Conservation (phyloP, 1,140 invertebrate genomes). For the Neotoxoptera formosana region DNA sequence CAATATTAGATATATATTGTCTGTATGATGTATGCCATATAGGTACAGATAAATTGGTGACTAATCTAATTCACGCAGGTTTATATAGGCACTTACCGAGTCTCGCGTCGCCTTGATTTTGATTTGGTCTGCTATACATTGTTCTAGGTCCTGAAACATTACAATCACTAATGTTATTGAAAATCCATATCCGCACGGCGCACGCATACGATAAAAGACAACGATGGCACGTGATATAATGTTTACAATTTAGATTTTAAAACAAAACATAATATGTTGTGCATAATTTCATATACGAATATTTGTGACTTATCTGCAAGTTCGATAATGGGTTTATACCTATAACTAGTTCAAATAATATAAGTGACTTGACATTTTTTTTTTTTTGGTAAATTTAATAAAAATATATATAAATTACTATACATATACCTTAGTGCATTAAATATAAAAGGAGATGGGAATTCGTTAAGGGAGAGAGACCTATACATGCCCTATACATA, state of each 20-base stretch:
- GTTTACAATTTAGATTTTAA: slow-evolving; percentile 11
- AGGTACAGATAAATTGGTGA: slow-evolving; percentile 35
- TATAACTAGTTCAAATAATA: background rate
- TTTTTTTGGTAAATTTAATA: background rate
- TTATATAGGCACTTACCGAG: slow-evolving; percentile 40
- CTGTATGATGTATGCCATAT: background rate
- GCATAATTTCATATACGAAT: background rate
- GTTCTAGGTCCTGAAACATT: slow-evolving; percentile 45
- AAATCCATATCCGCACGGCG: background rate
- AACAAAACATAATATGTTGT: background rate
- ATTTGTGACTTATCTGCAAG: background rate
- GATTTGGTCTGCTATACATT: slow-evolving; percentile 52
- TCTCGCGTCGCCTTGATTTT: slow-evolving; percentile 56
- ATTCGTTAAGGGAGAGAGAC: no score
- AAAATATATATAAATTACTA: background rate
- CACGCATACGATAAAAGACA: background rate
- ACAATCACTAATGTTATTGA: slow-evolving; percentile 8
- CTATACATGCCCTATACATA: no score
- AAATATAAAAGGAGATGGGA: no score
- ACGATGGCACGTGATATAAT: slow-evolving; percentile 16
- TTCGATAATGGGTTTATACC: background rate
- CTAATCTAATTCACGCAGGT: slow-evolving; percentile 3
- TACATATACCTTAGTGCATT: background rate
- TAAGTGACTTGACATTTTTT: background rate
- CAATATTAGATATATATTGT: background rate